A percentile compares a stretch with the other conserved stretches of the same genome.
These are phyloP conservation scores for Ceratosolen fusciceps DNA, from an alignment of 1,140 invertebrate species.

Conservation along the genomic window DNA sequence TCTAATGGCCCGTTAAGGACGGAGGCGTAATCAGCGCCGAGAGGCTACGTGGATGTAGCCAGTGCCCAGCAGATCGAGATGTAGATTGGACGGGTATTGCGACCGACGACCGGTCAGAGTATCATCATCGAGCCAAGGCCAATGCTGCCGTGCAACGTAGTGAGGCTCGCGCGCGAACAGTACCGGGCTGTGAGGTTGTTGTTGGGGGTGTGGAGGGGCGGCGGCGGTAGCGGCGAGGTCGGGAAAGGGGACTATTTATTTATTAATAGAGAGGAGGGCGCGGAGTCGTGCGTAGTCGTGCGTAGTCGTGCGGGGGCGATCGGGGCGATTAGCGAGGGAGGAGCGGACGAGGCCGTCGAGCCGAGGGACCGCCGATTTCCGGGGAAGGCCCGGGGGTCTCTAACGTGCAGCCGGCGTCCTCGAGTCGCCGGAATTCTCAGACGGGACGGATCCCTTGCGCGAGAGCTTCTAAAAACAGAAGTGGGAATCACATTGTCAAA, in stretches of 20 bases:
- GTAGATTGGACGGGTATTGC: no score
- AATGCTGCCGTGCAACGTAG: slow-evolving; percentile 11
- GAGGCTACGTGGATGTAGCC: no score
- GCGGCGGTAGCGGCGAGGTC: no score
- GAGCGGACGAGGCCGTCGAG: not conserved
- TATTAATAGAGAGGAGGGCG: not conserved
- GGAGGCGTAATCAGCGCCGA: no score
- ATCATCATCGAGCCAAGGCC: slow-evolving; percentile 31
- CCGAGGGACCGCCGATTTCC: not conserved
- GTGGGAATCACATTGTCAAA: not conserved
- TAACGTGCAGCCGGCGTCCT: no score
- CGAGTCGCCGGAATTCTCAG: not conserved
- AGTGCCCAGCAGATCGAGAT: no score
- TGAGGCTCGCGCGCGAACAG: not conserved
- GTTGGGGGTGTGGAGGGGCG: no score
- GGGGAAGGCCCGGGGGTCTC: not conserved
- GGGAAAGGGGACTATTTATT: not conserved
- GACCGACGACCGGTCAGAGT: no score
- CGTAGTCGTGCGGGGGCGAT: no score
- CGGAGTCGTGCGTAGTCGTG: not conserved
- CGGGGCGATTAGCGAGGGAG: not conserved
- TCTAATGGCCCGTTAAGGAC: no score
- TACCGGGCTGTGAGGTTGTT: no score
- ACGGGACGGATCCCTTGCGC: not conserved
- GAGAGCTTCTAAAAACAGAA: not conserved